A percentile compares a stretch with the other conserved stretches of the same genome.
These are phyloP conservation scores for Diplazon laetatorius DNA, from an alignment of 2,888 invertebrate genomes.

Conservation along the genomic window DNA sequence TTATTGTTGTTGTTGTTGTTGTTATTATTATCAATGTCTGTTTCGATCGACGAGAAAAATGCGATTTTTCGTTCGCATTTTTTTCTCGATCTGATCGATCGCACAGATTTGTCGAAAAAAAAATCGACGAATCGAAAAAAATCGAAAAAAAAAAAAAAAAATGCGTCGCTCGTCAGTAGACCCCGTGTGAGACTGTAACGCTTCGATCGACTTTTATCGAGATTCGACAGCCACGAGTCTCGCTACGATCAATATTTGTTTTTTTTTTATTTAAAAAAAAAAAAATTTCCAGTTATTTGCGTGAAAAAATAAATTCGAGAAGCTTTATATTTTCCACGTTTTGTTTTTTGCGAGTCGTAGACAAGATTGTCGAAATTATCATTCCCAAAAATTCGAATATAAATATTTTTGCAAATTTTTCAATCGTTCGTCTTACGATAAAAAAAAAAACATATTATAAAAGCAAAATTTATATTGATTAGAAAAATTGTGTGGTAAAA, in stretches of 20 bases:
- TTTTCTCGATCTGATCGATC: constrained; percentile 6
- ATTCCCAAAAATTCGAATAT: no score
- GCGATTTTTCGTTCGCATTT: not conserved
- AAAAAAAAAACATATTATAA: no score
- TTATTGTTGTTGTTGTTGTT: not conserved
- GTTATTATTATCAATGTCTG: not conserved
- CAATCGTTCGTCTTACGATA: no score
- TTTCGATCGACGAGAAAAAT: constrained; percentile 2
- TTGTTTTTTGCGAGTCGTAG: no score
- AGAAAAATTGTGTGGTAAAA: no score
- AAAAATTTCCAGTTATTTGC: no score
- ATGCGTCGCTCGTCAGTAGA: not conserved
- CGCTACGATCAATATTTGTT: constrained; percentile 52
- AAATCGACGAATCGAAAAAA: constrained; percentile 31
- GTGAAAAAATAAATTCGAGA: no score
- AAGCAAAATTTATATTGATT: no score
- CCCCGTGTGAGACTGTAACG: not conserved
- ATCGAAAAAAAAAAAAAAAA: not conserved
- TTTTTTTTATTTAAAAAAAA: not conserved
- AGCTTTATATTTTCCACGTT: no score
- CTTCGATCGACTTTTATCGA: constrained; percentile 48
- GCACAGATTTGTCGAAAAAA: no score
- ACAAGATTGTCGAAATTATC: no score
- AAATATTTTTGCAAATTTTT: no score
- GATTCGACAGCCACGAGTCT: constrained; percentile 75